Evolutionary conservation across 2,888 invertebrate species (phyloP).

Genomic region (Thyatira batis): DNA sequence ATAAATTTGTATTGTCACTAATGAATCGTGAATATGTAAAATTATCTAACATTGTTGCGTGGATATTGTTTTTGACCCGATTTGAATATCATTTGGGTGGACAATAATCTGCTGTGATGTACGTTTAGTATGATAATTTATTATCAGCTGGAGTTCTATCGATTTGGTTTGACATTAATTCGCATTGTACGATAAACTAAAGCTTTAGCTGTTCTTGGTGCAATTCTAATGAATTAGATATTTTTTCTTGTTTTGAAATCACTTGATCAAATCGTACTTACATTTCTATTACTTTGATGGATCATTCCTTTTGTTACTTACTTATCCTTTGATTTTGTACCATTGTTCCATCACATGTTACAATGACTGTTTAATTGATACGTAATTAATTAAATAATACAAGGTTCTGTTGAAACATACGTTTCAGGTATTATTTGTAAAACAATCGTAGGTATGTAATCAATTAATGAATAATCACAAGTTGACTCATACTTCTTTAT

Average conservation of each 20-base stretch:
- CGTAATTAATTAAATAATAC: background rate
- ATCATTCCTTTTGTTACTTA: background rate
- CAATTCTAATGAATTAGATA: no score
- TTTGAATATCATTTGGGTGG: background rate
- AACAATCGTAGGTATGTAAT: constrained; percentile 21
- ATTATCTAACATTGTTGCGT: background rate
- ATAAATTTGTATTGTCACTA: constrained; percentile 6
- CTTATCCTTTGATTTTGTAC: background rate
- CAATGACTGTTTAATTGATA: background rate
- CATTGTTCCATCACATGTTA: background rate
- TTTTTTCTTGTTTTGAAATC: no score
- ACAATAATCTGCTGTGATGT: background rate
- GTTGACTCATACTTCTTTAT: constrained; percentile 27
- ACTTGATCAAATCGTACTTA: background rate
- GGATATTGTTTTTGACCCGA: background rate
- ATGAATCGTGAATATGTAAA: constrained; percentile 4
- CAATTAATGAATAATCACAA: constrained; percentile 30
- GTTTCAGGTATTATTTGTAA: constrained; percentile 18
- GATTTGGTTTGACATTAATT: background rate
- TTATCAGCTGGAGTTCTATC: background rate
- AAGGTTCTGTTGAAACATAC: background rate
- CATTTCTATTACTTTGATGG: background rate
- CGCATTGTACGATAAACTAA: background rate
- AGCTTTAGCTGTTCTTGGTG: no score
- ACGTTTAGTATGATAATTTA: constrained; percentile 1